Evolutionary conservation across 2,113 vertebrate genomes (phyloP).

Genomic region (Orcinus orca): DNA sequence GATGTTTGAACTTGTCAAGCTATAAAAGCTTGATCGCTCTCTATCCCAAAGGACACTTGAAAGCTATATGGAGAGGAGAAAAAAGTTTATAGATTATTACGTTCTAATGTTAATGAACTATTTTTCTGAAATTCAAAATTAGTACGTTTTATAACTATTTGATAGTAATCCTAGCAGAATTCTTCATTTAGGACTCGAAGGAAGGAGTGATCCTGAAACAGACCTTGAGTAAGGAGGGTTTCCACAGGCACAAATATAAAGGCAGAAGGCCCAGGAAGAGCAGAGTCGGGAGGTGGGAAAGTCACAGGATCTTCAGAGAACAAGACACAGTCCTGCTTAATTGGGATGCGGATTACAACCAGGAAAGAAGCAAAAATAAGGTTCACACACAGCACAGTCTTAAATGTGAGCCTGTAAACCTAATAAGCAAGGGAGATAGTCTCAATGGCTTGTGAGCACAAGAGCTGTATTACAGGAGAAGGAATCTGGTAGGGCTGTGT

Average conservation of each 20-base stretch:
- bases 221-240: neutral
- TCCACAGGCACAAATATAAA: neutral
- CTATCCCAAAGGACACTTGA: slow-evolving; percentile 89
- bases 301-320: neutral
- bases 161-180: neutral
- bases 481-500: neutral
- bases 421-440: neutral
- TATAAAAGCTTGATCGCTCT: slow-evolving; percentile 87
- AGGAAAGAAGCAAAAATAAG: neutral
- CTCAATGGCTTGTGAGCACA: neutral
- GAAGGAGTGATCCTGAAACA: neutral
- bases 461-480: neutral
- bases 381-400: neutral
- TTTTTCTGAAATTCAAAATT: neutral
- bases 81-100: neutral
- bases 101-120: neutral
- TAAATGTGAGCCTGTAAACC: neutral
- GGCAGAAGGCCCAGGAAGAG: neutral
- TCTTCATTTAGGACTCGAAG: neutral
- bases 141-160: neutral
- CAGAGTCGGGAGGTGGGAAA: neutral
- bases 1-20: slow-evolving; percentile 88
- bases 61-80: slow-evolving; percentile 83
- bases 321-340: neutral
- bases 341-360: neutral